A percentile compares a stretch with the other conserved stretches of the same genome.
Evolutionary conservation across 2,113 vertebrate genomes (phyloP).

Genomic region (Sander vitreus): DNA sequence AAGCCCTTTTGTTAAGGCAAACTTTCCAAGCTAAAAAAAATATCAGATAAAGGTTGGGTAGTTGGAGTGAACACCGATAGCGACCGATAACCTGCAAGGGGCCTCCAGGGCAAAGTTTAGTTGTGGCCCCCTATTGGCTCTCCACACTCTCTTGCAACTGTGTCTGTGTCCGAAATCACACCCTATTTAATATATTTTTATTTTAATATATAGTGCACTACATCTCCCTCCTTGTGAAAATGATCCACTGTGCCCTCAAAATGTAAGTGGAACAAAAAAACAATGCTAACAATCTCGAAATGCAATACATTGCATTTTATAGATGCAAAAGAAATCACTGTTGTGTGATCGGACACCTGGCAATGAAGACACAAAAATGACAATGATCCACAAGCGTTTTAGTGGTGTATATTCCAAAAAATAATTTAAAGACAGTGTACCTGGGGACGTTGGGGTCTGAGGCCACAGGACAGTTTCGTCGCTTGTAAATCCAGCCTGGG

Average conservation of each 20-base stretch:
- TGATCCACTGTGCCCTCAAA: no score
- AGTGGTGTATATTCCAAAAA: no score
- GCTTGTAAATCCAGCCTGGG: background rate
- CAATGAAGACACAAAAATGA: background rate
- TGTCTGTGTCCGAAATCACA: no score
- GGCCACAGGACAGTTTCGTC: background rate
- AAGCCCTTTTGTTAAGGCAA: background rate
- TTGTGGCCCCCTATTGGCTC: background rate
- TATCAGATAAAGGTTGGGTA: background rate
- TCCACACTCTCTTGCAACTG: background rate
- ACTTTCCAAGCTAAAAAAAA: background rate
- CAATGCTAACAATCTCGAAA: no score
- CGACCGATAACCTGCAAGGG: background rate
- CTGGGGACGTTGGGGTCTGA: background rate
- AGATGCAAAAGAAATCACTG: background rate
- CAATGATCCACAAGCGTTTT: background rate
- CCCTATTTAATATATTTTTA: background rate
- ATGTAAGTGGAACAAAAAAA: no score
- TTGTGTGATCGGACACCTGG: background rate
- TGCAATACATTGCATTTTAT: background rate
- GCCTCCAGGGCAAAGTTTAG: slow-evolving; percentile 8
- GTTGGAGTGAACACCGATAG: background rate
- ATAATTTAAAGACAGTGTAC: no score
- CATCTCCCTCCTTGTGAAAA: no score
- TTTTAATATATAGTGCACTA: no score